Evolutionary conservation across 2,113 vertebrate species (phyloP).

Genomic region (Phaethon lepturus): DNA sequence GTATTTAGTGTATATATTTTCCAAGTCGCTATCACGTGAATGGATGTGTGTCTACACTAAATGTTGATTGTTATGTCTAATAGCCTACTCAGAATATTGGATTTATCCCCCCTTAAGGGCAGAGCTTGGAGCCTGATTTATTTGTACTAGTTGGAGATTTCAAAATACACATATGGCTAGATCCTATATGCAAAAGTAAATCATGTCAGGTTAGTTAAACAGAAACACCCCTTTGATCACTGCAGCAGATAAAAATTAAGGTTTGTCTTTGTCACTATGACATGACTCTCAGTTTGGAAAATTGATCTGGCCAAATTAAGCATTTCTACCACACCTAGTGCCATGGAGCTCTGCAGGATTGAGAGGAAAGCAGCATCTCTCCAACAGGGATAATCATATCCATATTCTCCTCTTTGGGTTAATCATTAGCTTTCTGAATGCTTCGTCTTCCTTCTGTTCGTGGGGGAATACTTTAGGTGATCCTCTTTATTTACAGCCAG

Average conservation of each 20-base stretch:
- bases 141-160: constrained; percentile 23
- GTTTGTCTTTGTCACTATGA: neutral
- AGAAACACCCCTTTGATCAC: constrained; percentile 39
- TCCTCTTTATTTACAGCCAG: constrained; percentile 36
- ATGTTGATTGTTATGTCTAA: neutral
- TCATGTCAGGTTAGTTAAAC: constrained; percentile 37
- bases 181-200: neutral
- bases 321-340: neutral
- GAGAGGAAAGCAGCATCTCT: neutral
- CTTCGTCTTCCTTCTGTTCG: constrained; percentile 41
- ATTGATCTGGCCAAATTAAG: neutral
- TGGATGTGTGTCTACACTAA: neutral
- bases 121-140: neutral
- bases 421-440: constrained; percentile 35
- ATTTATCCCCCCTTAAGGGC: constrained; percentile 8
- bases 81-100: neutral
- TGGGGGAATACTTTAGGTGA: constrained; percentile 47
- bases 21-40: neutral
- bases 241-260: constrained; percentile 28
- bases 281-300: neutral
- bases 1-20: neutral
- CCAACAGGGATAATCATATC: constrained; percentile 20
- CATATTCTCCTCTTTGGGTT: neutral
- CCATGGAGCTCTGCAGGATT: neutral
- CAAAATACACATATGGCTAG: neutral